Base-by-base conservation (phyloP, 2,113 vertebrate species). In the Plectropomus leopardus region DNA sequence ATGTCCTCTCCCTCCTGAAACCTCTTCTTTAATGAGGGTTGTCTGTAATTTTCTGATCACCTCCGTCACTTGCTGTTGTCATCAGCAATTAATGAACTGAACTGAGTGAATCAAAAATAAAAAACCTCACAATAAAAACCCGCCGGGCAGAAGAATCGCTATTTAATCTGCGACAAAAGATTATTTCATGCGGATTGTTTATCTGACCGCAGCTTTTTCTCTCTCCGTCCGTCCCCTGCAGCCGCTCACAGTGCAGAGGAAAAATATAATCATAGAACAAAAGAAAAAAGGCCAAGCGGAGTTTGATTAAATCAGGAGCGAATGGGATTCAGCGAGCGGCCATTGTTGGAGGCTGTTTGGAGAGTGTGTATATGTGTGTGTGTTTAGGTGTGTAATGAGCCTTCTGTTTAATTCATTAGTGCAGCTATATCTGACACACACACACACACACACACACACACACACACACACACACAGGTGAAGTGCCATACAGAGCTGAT, bases 301-400 rank as follows among this genome's bases (percentile, higher is more conserved):
- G 80, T 90, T 87, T 92, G 90, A 94, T 92, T 92, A 86, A 93
- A 92, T 92, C 88, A 85, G 65, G 32, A 36, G 54, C 83, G 88
- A 92, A 89, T 83, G 76, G 78, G 84, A 79, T 73, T 82, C 63
- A 45, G 64, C 40, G 84, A 89, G 85, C 63, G 70, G 83, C 80
- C 78, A 72, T 84, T 92, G 87, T 90, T 88, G 61, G 53, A 87
- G 78, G 85, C 81, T 82, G 84, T 88, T 88, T 63, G 28, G 75
- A 74, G 47, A 14, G 54, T 10, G 36, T 60, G 84, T 78, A 78
- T 83, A 64, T 73, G 77, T 83, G 64, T 80, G 67, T 82, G 67
- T 48, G 63, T 73, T 61, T 73, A 45, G 69, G 72, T 61, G 74
- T 75, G 73, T 88, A 88, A 89, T 88, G 81, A 86, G 86, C 78